Conservation (phyloP, 30 jellyfish, hydroid and myxozoan genomes). For the Mastigias papua region DNA sequence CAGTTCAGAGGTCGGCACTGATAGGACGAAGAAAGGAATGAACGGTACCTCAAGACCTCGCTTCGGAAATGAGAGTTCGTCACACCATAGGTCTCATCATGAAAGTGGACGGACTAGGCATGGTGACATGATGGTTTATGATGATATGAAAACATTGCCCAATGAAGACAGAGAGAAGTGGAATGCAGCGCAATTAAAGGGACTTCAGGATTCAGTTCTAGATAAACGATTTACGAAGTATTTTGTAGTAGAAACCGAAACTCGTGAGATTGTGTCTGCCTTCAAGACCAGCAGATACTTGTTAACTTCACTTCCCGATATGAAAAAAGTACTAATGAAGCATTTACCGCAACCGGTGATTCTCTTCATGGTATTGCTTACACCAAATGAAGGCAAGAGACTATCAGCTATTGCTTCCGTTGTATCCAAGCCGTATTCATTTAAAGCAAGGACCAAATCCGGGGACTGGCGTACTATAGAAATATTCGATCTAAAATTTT, state of each 20-base stretch:
- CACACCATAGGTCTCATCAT: too few species aligned
- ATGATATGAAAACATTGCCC: neutral
- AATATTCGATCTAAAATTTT: conserved; percentile 9
- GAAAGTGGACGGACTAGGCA: too few species aligned
- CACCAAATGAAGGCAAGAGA: neutral
- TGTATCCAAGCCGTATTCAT: neutral
- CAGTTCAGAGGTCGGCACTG: too few species aligned
- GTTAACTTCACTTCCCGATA: neutral
- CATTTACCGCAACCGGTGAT: conserved; percentile 19
- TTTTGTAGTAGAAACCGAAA: neutral
- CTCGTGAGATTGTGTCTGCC: neutral
- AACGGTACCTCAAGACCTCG: too few species aligned
- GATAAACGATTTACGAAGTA: conserved; percentile 21
- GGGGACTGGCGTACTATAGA: conserved; percentile 10
- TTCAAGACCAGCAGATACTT: conserved; percentile 19
- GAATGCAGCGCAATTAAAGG: conserved; percentile 22
- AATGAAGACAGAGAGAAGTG: conserved; percentile 32
- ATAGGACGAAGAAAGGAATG: too few species aligned
- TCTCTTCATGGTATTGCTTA: neutral
- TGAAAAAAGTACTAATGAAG: neutral
- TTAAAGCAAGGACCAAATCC: neutral
- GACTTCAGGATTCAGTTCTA: conserved; percentile 20
- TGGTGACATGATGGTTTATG: neutral
- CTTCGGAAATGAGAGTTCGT: too few species aligned
- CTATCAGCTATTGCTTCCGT: conserved; percentile 9